Evolutionary conservation across 2,888 invertebrate genomes (phyloP).

Genomic region (Metacarcinus magister): DNA sequence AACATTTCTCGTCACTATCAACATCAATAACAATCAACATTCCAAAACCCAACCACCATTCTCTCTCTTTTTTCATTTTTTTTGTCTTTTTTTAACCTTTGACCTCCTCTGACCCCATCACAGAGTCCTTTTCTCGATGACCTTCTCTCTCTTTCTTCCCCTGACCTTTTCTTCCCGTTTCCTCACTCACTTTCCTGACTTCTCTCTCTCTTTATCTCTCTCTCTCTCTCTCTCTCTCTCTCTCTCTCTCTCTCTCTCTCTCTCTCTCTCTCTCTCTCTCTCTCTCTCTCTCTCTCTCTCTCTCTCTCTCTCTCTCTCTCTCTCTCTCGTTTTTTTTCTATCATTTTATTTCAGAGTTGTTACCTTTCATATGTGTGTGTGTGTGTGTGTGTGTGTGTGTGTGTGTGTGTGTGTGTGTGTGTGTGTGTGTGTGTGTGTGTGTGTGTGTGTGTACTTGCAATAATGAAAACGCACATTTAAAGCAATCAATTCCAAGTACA

Average conservation of each 20-base stretch:
- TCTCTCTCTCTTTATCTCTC: too few relatives aligned
- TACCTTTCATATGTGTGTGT: too few relatives aligned
- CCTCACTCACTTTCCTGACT: background rate
- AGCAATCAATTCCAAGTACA: background rate
- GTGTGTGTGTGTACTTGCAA: background rate
- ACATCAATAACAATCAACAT: too few relatives aligned
- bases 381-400: too few relatives aligned
- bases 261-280: too few relatives aligned
- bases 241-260: slow-evolving; percentile 12
- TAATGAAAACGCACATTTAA: background rate
- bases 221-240: slow-evolving; percentile 1
- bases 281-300: too few relatives aligned
- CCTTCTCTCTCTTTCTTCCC: background rate
- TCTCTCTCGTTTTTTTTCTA: background rate
- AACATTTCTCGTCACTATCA: too few relatives aligned
- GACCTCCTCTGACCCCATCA: background rate
- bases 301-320: background rate
- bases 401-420: background rate
- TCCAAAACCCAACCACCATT: too few relatives aligned
- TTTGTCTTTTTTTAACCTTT: background rate
- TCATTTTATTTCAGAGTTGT: background rate
- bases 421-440: background rate
- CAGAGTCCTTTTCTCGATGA: background rate
- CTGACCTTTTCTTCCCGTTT: background rate
- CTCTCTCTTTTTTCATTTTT: background rate